Evolutionary conservation across 2,113 vertebrate species (phyloP).

Genomic region (Petaurus breviceps): DNA sequence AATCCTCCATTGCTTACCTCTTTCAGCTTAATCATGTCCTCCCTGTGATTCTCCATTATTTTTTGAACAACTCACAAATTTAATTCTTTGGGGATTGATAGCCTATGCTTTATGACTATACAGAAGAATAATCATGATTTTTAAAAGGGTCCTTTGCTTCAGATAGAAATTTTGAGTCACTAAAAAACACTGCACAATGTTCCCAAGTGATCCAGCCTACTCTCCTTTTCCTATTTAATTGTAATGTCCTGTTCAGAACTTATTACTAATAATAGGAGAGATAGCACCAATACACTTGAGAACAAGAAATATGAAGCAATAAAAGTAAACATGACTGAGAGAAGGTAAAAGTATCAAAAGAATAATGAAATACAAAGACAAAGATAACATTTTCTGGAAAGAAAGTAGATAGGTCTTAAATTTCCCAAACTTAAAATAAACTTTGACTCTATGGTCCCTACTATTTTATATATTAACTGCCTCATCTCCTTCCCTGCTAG

Average conservation of each 20-base stretch:
- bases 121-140: not conserved
- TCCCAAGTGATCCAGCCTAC: not conserved
- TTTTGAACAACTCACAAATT: not conserved
- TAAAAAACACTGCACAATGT: not conserved
- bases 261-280: not conserved
- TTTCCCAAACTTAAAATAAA: not conserved
- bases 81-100: not conserved
- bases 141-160: not conserved
- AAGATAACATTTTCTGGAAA: not conserved
- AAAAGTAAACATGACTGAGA: not conserved
- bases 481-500: not conserved
- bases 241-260: not conserved
- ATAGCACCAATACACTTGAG: not conserved
- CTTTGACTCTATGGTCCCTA: not conserved
- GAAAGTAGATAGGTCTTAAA: conserved; percentile 16
- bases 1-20: not conserved
- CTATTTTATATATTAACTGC: not conserved
- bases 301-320: not conserved
- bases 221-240: not conserved
- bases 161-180: not conserved
- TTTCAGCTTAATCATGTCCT: not conserved
- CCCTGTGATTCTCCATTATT: not conserved
- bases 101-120: not conserved
- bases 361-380: conserved; percentile 18
- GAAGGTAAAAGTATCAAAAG: not conserved